phyloP scores from a whole-genome alignment of 2,113 vertebrate species.

The Muscicapa adusta region DNA sequence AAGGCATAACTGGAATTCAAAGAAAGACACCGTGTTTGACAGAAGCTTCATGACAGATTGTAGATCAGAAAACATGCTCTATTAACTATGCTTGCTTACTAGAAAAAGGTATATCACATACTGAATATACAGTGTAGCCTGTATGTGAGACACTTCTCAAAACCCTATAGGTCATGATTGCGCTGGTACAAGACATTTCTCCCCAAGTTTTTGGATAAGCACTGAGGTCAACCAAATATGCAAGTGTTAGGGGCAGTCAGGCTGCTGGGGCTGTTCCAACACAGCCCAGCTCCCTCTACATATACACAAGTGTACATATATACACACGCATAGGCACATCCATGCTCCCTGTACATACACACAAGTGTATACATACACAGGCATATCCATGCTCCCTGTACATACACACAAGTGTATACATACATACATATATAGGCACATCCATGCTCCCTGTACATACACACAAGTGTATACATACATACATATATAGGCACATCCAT shows the following conservation, averaged over 20 bases:
- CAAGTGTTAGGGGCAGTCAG: fast-evolving
- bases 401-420: neutral
- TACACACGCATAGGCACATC: too few relatives aligned
- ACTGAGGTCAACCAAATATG: fast-evolving
- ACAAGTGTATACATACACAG: neutral
- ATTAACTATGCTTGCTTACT: neutral
- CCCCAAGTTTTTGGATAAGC: fast-evolving
- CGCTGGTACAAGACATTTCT: fast-evolving
- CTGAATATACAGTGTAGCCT: fast-evolving
- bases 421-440: too few relatives aligned
- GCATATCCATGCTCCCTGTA: too few relatives aligned
- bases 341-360: neutral
- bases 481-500: too few relatives aligned
- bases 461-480: neutral
- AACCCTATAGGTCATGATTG: fast-evolving
- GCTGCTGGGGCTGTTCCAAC: neutral
- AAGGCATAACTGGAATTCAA: neutral
- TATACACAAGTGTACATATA: too few relatives aligned
- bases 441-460: neutral
- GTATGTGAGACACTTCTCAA: fast-evolving
- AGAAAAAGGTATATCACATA: fast-evolving
- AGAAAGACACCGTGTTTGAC: neutral
- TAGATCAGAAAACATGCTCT: neutral
- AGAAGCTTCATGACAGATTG: neutral
- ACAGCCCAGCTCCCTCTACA: neutral